Base-by-base conservation (phyloP, 2,113 vertebrate species). In the Dipodomys merriami region DNA sequence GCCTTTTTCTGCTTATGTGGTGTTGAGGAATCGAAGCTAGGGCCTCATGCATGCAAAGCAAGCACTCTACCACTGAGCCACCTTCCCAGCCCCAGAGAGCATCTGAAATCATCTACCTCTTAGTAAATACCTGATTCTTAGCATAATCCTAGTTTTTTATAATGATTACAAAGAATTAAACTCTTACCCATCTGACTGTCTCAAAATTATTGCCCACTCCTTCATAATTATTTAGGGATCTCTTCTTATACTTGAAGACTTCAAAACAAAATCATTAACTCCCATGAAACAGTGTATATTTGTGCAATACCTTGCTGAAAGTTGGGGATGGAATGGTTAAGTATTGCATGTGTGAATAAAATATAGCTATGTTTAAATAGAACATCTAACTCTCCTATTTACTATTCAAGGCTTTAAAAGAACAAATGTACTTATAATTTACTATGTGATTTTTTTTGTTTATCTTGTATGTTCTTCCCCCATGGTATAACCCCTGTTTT, bases 191-290 rank as follows among this genome's bases (percentile, higher is more conserved):
- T 73, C 68, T 86, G 8, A n/a, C 7, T 33, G 87, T 78, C 89
- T 69, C 65, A 7, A 29, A 90, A 85, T 60, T 53, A 49, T 20
- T 69, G 23, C 64, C 29, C 16, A 80, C 53, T 76, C 49, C 60
- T 83, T 94, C 71, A 49, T 8, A 86, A 77, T 83, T 81, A 82
- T 25, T 90, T 95, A 39, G 2, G 57, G 46, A 90, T 64, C 39
- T 89, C 39, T 94, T 82, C 46, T 73, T 93, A 84, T 0, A 90
- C 46, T 84, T 79, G 74, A 87, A 91, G n/a, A 23, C 7, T 62
- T 62, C n/a, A 91, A 88, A 68, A 72, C 67, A 72, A 81, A 78
- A 35, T 64, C 73, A 80, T 35, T 74, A 23, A 60, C 65, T 88
- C 13, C 19, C 49, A 69, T 30, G 39, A 88, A 83, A 76, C 8